Conservation (phyloP, 1,140 invertebrate genomes). For the Chymomyza costata region DNA sequence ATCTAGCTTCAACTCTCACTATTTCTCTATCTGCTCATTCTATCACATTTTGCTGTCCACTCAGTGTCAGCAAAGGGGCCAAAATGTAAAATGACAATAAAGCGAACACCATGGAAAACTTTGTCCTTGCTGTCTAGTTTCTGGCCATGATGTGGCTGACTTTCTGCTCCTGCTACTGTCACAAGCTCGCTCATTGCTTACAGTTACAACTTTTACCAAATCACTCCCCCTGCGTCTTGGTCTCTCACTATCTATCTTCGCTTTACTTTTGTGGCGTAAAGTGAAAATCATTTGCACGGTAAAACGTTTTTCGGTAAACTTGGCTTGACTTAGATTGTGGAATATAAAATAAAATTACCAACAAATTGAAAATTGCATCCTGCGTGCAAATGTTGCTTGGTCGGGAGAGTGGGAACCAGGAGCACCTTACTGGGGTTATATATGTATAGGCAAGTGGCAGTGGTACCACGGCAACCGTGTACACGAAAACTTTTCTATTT, state of each 20-base stretch:
- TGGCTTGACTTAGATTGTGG: constrained; percentile 69
- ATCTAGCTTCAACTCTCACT: constrained; percentile 9
- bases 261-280: constrained; percentile 31
- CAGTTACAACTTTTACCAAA: constrained; percentile 55
- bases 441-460: too few species aligned
- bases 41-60: constrained; percentile 21
- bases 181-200: constrained; percentile 40
- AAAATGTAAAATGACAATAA: constrained; percentile 44
- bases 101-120: constrained; percentile 42
- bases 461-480: constrained; percentile 17
- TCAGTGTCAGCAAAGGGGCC: constrained; percentile 23
- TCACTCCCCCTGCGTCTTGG: constrained; percentile 11
- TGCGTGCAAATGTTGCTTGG: too few species aligned
- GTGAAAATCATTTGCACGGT: constrained; percentile 71
- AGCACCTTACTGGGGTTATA: too few species aligned
- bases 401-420: constrained; percentile 17
- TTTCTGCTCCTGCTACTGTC: constrained; percentile 22
- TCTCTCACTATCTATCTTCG: too few species aligned
- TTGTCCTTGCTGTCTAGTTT: constrained; percentile 35
- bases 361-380: constrained; percentile 72
- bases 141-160: constrained; percentile 1
- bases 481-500: constrained; percentile 67
- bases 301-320: constrained; percentile 72
- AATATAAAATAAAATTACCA: constrained; percentile 72
- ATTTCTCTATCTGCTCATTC: constrained; percentile 12